Evolutionary conservation across 2,797 vertebrate genomes (phyloP), one percentile per base, ranked within the genome.

Genomic region (Aldrovandia affinis): DNA sequence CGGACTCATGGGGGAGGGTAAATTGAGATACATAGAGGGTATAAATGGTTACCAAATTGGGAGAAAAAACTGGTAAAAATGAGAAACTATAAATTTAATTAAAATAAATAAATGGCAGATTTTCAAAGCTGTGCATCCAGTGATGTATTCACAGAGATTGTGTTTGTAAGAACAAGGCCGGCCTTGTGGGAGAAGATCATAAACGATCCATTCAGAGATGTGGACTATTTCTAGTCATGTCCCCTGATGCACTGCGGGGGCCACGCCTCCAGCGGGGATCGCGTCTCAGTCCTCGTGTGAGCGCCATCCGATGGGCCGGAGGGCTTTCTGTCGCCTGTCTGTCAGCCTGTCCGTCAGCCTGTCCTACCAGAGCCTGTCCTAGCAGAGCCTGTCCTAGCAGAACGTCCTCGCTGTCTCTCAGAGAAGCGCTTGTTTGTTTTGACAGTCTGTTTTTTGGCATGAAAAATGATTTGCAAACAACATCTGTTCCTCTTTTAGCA

Each of bases 381-480:
- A 2, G 22, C 55, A n/a, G n/a, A 50, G 47, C 47, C 47, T 65
- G 25, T 65, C 61, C 39, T 15, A 28, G n/a, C 39, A 61, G 80
- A 65, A 44, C 59, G 36, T 65, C 2, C 18, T n/a, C 73, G 20
- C 36, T 30, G n/a, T 39, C 36, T 81, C 70, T 47, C 82, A 57
- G 47, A 78, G 47, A 83, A 28, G 25, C 42, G 73, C n/a, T n/a
- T 77, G 36, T 61, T 39, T 59, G 82, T 33, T 78, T 83, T 77
- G 22, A 59, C 33, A 5, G n/a, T 65, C 33, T 39, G 52, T 28
- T 9, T 81, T 30, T n/a, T 77, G 52, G 68, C 15, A 54, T 50
- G n/a, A 57, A 15, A 25, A 75, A 83, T 83, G 33, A 82, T n/a
- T 81, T 36, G 30, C 59, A 54, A 81, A 81, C 42, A 81, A 81